Conservation (phyloP, 2,888 invertebrate species). For the Lepidochitona cinerea region DNA sequence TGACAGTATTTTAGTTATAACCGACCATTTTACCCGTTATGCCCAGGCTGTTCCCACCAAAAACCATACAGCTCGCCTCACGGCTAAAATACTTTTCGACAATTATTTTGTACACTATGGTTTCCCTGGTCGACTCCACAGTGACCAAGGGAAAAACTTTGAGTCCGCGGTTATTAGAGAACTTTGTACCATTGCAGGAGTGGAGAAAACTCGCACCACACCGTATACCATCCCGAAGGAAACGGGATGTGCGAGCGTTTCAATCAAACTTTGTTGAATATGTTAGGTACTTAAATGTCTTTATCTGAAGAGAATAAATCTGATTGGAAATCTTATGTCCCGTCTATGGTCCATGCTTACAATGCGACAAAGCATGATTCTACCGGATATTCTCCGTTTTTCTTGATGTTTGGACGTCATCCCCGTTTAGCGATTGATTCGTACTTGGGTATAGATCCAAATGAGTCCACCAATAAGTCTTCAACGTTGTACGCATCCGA, state of each 20-base stretch:
- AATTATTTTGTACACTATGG: not conserved
- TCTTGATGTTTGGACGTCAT: not conserved
- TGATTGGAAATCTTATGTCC: not conserved
- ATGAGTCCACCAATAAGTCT: too few species aligned
- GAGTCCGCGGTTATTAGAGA: not conserved
- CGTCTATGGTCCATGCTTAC: not conserved
- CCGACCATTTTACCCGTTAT: not conserved
- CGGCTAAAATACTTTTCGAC: not conserved
- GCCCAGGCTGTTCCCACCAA: constrained; percentile 1
- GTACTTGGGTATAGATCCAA: not conserved
- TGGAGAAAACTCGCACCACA: not conserved
- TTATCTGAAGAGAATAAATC: not conserved
- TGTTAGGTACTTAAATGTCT: constrained; percentile 11
- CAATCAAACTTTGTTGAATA: constrained; percentile 2
- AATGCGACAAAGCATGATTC: not conserved
- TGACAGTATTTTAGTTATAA: not conserved
- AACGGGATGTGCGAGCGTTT: not conserved
- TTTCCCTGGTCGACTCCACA: not conserved
- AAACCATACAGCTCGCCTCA: not conserved
- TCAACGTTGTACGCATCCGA: too few species aligned
- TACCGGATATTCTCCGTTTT: not conserved
- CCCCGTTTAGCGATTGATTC: constrained; percentile 15
- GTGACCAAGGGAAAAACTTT: not conserved
- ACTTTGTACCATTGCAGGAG: not conserved
- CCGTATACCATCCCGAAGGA: not conserved